Evolutionary conservation across 2,797 vertebrate genomes (phyloP).

Genomic region (Sebastes flavidus): DNA sequence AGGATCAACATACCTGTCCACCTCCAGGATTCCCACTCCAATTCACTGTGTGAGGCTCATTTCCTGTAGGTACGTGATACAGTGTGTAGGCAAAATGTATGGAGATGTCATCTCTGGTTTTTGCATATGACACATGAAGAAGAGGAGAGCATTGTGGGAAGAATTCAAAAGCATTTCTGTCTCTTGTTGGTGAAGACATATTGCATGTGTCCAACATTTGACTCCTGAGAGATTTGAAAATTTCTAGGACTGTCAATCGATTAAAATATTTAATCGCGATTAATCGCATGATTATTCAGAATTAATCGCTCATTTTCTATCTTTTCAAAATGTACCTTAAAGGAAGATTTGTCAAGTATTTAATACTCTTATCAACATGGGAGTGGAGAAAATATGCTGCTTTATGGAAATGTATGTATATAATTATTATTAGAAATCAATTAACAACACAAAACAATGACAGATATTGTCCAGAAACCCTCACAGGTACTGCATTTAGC

Average conservation of each 20-base stretch:
- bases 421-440: too few species aligned
- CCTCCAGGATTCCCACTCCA: slow-evolving; percentile 68
- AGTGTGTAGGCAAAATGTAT: slow-evolving; percentile 43
- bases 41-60: slow-evolving; percentile 29
- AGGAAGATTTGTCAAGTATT: too few species aligned
- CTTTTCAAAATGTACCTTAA: too few species aligned
- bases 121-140: slow-evolving; percentile 11
- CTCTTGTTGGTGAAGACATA: not conserved
- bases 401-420: too few species aligned
- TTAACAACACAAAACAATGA: too few species aligned
- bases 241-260: too few species aligned
- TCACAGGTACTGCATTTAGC: too few species aligned
- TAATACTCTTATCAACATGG: too few species aligned
- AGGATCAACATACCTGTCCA: slow-evolving; percentile 62
- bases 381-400: fast-evolving
- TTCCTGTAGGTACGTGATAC: slow-evolving; percentile 35
- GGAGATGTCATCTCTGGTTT: slow-evolving; percentile 63
- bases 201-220: not conserved
- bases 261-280: too few species aligned
- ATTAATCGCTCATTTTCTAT: too few species aligned
- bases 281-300: too few species aligned
- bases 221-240: not conserved
- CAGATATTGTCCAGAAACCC: too few species aligned
- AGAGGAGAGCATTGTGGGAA: slow-evolving; percentile 6
- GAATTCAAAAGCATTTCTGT: not conserved